Percentiles rank a stretch among this genome's conserved stretches.
Conservation (phyloP, 92 coral and sea anemone species). For the Epizoanthus stellaris region DNA sequence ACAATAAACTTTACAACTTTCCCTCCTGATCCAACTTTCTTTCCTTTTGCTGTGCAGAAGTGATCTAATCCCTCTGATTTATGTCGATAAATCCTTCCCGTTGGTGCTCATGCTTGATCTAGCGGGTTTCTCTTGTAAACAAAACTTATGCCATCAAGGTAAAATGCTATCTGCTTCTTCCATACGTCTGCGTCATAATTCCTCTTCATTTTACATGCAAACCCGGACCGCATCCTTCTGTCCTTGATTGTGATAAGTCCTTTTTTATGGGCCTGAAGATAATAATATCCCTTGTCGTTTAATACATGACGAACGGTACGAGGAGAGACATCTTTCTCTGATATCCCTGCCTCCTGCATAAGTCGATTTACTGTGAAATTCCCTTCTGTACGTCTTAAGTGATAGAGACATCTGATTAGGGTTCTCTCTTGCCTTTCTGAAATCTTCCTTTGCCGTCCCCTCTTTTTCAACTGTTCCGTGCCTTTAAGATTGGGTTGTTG, state of each 20-base stretch:
- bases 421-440: slow-evolving; percentile 15
- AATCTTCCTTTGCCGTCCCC: slow-evolving; percentile 16
- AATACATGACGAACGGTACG: not conserved
- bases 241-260: not conserved
- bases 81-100: not conserved
- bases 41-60: not conserved
- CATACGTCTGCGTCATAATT: not conserved
- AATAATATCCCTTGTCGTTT: no score
- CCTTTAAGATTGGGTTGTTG: no score
- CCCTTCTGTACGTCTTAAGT: slow-evolving; percentile 18
- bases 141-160: not conserved
- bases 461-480: not conserved
- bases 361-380: slow-evolving; percentile 3
- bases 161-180: not conserved
- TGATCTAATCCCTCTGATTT: not conserved
- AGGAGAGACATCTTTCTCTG: not conserved
- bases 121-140: slow-evolving; percentile 9
- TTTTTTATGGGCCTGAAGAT: not conserved
- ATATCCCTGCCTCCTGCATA: not conserved
- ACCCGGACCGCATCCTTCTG: not conserved
- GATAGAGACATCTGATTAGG: slow-evolving; percentile 19
- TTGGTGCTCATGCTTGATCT: not conserved
- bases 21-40: not conserved
- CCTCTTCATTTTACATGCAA: not conserved
- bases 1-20: no score